phyloP scores from a whole-genome alignment of 2,797 vertebrate species.

The Smutsia temminckii region DNA sequence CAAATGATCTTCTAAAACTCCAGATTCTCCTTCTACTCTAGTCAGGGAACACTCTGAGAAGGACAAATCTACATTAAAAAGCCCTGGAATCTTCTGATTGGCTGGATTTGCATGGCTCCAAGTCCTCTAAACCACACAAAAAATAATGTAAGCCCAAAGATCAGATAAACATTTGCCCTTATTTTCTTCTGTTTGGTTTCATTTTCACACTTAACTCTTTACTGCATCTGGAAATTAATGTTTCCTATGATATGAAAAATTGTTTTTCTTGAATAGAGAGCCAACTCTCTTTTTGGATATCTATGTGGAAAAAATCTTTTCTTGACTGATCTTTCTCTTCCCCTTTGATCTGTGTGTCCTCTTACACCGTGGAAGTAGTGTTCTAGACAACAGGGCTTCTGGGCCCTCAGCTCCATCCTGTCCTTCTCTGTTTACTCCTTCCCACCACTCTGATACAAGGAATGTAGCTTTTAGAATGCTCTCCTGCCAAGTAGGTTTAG shows the following conservation, averaged over 20 bases:
- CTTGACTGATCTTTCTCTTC: neutral
- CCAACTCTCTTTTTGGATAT: neutral
- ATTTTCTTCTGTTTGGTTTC: neutral
- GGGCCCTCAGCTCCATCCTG: neutral
- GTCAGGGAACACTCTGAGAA: neutral
- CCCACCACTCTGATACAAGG: neutral
- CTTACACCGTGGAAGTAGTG: accelerated
- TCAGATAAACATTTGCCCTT: neutral
- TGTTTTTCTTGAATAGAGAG: neutral
- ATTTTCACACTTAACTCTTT: slow-evolving; percentile 33
- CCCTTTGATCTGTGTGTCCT: neutral
- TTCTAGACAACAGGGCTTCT: neutral
- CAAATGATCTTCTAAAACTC: neutral
- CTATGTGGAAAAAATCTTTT: neutral
- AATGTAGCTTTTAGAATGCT: neutral
- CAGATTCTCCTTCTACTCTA: neutral
- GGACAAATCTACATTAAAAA: neutral
- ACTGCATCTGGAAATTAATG: neutral
- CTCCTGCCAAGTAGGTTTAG: neutral
- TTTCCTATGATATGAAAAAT: neutral
- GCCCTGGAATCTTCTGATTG: neutral
- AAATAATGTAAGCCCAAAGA: neutral
- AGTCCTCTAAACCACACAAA: neutral
- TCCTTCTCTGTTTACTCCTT: neutral
- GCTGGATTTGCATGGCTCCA: neutral